These are phyloP conservation scores for Dendropsophus ebraccatus DNA, from an alignment of 2,113 vertebrate genomes.

Conservation along the genomic window DNA sequence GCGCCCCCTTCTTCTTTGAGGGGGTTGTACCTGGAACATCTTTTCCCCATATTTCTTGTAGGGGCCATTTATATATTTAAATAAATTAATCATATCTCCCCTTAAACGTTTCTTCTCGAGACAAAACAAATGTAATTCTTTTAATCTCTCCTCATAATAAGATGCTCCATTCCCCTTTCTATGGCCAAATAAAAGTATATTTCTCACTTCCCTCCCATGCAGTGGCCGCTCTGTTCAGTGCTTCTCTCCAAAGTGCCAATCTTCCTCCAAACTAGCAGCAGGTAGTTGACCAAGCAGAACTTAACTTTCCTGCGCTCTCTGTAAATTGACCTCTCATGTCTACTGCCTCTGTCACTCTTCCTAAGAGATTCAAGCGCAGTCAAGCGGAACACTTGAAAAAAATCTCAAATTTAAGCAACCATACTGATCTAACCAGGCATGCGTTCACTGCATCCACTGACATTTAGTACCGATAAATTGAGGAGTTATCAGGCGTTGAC, in stretches of 20 bases:
- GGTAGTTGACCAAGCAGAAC: slow-evolving; percentile 61
- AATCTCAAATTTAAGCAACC: not conserved
- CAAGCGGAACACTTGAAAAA: slow-evolving; percentile 36
- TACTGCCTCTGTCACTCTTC: slow-evolving; percentile 64
- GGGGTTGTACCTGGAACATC: too few species aligned
- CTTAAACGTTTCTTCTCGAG: too few species aligned
- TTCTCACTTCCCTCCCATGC: not conserved
- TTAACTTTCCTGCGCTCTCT: slow-evolving; percentile 24
- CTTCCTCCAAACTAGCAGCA: slow-evolving; percentile 57
- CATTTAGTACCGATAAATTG: not conserved
- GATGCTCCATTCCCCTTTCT: too few species aligned
- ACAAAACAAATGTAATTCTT: too few species aligned
- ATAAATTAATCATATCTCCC: too few species aligned
- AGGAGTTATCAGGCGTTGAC: not conserved
- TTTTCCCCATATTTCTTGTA: too few species aligned
- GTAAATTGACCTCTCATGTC: slow-evolving; percentile 58
- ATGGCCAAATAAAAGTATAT: not conserved
- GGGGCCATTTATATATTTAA: too few species aligned
- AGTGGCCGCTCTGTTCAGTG: not conserved
- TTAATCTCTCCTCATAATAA: too few species aligned
- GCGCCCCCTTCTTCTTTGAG: too few species aligned
- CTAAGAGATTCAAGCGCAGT: slow-evolving; percentile 28
- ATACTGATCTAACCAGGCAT: not conserved
- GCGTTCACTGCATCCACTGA: slow-evolving; percentile 13
- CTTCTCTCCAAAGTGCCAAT: not conserved